These are phyloP conservation scores for Peromyscus melanophrys DNA, from an alignment of 2,797 vertebrate genomes.

Conservation along the genomic window DNA sequence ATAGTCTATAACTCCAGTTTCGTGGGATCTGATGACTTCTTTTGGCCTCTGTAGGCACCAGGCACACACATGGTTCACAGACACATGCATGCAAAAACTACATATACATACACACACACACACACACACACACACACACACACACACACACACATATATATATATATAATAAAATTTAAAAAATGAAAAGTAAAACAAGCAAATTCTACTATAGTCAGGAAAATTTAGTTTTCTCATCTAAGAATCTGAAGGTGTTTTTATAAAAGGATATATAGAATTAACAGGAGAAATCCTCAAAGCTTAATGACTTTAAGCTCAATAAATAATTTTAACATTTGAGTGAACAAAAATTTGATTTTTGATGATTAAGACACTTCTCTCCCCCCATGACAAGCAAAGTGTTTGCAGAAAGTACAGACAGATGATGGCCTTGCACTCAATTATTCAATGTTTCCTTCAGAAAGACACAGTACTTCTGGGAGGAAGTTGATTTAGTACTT, in stretches of 20 bases:
- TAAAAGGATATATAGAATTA: constrained; percentile 13
- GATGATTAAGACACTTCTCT: neutral
- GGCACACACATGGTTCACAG: neutral
- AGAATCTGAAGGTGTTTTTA: neutral
- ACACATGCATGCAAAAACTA: neutral
- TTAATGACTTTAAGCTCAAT: constrained; percentile 52
- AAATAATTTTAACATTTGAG: constrained; percentile 42
- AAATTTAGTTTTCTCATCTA: neutral
- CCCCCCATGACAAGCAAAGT: neutral
- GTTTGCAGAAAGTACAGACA: neutral
- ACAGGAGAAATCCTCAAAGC: neutral
- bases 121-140: too few species aligned
- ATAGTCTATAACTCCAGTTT: neutral
- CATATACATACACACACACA: too few species aligned
- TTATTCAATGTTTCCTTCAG: constrained; percentile 13
- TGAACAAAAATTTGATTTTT: neutral
- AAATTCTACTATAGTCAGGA: neutral
- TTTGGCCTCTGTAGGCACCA: neutral
- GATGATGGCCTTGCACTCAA: neutral
- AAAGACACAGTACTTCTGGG: neutral
- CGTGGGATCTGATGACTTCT: neutral
- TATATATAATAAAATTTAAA: neutral
- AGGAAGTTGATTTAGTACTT: neutral
- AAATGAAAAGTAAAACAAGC: neutral
- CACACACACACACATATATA: too few species aligned